A percentile compares a stretch with the other conserved stretches of the same genome.
These are phyloP conservation scores for Latrodectus hesperus DNA, from an alignment of 2,888 invertebrate genomes.

Conservation along the genomic window DNA sequence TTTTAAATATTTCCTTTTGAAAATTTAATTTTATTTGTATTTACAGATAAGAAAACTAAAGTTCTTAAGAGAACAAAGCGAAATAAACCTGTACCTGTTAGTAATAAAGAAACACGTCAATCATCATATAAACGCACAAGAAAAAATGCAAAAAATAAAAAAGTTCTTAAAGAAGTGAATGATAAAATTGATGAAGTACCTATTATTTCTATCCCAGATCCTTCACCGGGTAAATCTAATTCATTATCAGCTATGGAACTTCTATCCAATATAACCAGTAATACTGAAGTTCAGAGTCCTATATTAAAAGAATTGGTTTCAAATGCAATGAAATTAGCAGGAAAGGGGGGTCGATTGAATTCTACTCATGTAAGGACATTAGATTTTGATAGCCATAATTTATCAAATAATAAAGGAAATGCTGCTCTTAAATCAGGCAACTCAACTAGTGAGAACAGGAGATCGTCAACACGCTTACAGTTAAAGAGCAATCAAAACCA, in stretches of 20 bases:
- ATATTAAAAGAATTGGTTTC: conserved; percentile 36
- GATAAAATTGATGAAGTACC: conserved; percentile 20
- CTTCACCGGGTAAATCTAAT: conserved; percentile 10
- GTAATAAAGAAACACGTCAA: no score
- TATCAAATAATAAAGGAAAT: not conserved
- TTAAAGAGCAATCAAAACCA: conserved; percentile 8
- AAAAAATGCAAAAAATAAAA: no score
- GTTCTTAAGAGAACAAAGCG: no score
- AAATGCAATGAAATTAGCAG: conserved; percentile 15
- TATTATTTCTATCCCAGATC: conserved; percentile 36
- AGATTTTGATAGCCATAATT: conserved; percentile 17
- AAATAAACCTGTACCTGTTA: no score
- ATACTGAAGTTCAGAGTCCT: conserved; percentile 26
- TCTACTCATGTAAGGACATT: conserved; percentile 29
- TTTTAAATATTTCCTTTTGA: no score
- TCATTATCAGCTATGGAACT: conserved; percentile 41
- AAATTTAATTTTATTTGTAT: no score
- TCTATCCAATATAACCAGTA: conserved; percentile 28
- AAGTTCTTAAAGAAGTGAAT: not conserved
- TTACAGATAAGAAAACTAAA: no score
- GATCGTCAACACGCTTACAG: conserved; percentile 14
- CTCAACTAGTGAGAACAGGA: not conserved
- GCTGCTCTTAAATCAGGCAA: not conserved
- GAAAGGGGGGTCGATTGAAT: conserved; percentile 10
- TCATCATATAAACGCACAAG: no score